Evolutionary conservation across 1,140 invertebrate species (phyloP).

Genomic region (Drosophila kikkawai): DNA sequence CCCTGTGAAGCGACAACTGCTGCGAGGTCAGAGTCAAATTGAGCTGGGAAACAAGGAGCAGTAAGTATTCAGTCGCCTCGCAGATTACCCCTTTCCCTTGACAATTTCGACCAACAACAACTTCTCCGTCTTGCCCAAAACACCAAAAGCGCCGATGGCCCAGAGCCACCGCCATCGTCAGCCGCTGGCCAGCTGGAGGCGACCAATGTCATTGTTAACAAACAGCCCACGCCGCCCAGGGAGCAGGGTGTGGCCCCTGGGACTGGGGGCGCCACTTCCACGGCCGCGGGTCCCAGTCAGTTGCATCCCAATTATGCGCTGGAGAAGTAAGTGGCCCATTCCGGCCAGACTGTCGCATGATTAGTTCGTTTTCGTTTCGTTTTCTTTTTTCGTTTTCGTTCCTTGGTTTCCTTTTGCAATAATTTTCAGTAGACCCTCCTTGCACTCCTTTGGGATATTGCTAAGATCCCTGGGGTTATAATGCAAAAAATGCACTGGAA

Average conservation of each 20-base stretch:
- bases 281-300: constrained; percentile 42
- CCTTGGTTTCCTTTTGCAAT: constrained; percentile 4
- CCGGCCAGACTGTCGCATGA: constrained; percentile 51
- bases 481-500: background rate
- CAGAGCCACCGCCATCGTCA: constrained; percentile 32
- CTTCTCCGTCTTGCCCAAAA: constrained; percentile 29
- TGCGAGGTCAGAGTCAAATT: constrained; percentile 77
- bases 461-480: constrained; percentile 3
- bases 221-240: constrained; percentile 74
- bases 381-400: constrained; percentile 17
- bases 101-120: constrained; percentile 16
- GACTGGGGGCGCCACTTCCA: constrained; percentile 19
- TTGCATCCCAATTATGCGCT: constrained; percentile 72
- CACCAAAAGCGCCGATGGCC: constrained; percentile 48
- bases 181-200: constrained; percentile 47
- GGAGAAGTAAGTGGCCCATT: constrained; percentile 71
- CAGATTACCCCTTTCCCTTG: constrained; percentile 24
- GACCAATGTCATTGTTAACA: constrained; percentile 77
- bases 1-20: constrained; percentile 52
- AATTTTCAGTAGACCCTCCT: background rate
- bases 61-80: constrained; percentile 63
- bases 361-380: constrained; percentile 33
- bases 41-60: constrained; percentile 71
- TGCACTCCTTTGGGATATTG: constrained; percentile 7
- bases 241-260: constrained; percentile 40